Evolutionary conservation across 2,888 invertebrate species (phyloP).

Genomic region (Stenurella melanura): DNA sequence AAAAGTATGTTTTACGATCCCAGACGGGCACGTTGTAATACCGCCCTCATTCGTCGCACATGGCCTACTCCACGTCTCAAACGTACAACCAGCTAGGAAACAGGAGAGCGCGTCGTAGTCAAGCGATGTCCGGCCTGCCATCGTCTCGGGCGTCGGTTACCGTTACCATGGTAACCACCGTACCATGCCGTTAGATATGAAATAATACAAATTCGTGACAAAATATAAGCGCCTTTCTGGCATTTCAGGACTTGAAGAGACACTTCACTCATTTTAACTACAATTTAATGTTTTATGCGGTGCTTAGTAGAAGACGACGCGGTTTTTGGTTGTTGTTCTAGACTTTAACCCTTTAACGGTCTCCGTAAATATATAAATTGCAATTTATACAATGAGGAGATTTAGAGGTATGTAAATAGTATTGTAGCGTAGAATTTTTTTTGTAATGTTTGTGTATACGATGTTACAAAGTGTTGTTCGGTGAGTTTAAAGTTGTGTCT

Average conservation of each 20-base stretch:
- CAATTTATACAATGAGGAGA: not conserved
- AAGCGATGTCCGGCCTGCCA: constrained; percentile 26
- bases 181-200: constrained; percentile 19
- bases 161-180: constrained; percentile 42
- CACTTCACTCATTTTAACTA: not conserved
- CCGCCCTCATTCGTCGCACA: not conserved
- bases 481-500: too few relatives aligned
- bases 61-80: constrained; percentile 11
- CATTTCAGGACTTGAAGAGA: not conserved
- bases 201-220: constrained; percentile 31
- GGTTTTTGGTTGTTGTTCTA: not conserved
- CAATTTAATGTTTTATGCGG: not conserved
- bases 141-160: constrained; percentile 35
- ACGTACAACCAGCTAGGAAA: constrained; percentile 14
- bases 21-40: not conserved
- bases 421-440: constrained; percentile 3
- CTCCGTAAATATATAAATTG: not conserved
- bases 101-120: constrained; percentile 40
- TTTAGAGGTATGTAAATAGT: constrained; percentile 14
- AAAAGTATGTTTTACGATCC: not conserved
- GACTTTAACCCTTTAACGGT: not conserved
- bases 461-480: not conserved
- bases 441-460: not conserved
- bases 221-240: constrained; percentile 15
- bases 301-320: not conserved